Conservation (phyloP, 2,113 vertebrate genomes). For the Amblyopsis rosae region DNA sequence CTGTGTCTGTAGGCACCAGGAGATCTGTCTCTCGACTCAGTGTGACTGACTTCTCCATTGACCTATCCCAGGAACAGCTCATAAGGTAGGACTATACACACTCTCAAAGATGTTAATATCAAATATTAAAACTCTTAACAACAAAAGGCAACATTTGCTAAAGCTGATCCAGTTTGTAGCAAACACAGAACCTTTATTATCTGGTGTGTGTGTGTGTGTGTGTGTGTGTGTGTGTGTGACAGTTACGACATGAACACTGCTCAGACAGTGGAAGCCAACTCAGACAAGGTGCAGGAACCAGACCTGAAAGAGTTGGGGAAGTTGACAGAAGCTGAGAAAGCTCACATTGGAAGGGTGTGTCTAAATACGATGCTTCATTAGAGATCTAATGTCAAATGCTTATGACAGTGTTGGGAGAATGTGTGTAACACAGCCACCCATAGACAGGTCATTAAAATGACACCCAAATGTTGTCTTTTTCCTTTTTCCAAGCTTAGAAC, state of each 20-base stretch:
- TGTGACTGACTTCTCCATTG: constrained; percentile 78
- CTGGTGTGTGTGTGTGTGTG: not conserved
- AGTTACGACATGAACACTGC: constrained; percentile 77
- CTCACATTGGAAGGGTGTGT: constrained; percentile 79
- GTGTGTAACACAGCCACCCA: no score
- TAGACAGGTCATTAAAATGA: no score
- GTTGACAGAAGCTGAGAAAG: constrained; percentile 78
- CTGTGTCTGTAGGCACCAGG: constrained; percentile 69
- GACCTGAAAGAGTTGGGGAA: constrained; percentile 77
- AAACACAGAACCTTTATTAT: not conserved
- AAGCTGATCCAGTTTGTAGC: no score
- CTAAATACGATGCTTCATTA: no score
- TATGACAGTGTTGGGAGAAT: no score
- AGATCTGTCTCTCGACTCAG: constrained; percentile 77
- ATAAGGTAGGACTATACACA: constrained; percentile 64
- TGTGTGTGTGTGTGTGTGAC: constrained; percentile 54
- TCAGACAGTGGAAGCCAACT: constrained; percentile 77
- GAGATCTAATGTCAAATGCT: no score
- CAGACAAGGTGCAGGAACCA: constrained; percentile 73
- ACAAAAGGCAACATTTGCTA: no score
- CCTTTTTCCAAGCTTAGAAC: no score
- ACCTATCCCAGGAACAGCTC: constrained; percentile 81
- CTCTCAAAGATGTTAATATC: no score
- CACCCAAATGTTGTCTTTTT: no score
- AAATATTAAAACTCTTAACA: no score